Base-by-base conservation (phyloP, 2,113 vertebrate genomes). In the Alouatta palliata region DNA sequence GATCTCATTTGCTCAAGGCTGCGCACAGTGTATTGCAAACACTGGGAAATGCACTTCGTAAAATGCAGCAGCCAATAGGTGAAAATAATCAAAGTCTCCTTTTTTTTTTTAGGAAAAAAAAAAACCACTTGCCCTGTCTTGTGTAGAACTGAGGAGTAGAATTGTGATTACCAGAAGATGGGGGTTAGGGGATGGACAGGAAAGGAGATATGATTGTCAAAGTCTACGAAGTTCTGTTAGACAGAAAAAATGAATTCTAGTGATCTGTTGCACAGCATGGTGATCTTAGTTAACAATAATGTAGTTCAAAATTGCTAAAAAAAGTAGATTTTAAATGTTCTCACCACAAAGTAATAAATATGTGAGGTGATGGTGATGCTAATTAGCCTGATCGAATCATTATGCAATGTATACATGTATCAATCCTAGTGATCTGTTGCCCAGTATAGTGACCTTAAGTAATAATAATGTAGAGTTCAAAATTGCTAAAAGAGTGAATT, bases 21-120 rank as follows among this genome's bases (percentile, higher is more conserved):
- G 97, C 95, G 96, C 93, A 84, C 43, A 40, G 81, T 96, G 95
- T 97, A 93, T 98, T 25, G 71, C 96, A 83, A 97, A 97, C 96
- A 94, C 56, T 96, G 98, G 95, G 93, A 98, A 98, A 80, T 95
- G 93, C 83, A 64, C 83, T 96, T 87, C 30, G 95, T 97, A 94
- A 98, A 98, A 98, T 88, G 90, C 97, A 98, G 97, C 98, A 98
- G 98, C 98, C 98, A 97, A 73, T 49, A 96, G 95, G 91, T 97
- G 94, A 97, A 90, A 91, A 95, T 97, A 97, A 93, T 94, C 91
- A 71, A 97, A 96, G 94, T 97, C 68, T 96, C 88, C 16, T 52
- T 88, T 75, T 43, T 75, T 43, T 43, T 96, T 96, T 97, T 64
- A 64, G 27, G 94, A 6, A 17, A 96, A 93, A 90, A 97, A 97